A percentile compares a stretch with the other conserved stretches of the same genome.
phyloP scores from a whole-genome alignment of 2,113 vertebrate species.

The Bambusicola thoracicus region DNA sequence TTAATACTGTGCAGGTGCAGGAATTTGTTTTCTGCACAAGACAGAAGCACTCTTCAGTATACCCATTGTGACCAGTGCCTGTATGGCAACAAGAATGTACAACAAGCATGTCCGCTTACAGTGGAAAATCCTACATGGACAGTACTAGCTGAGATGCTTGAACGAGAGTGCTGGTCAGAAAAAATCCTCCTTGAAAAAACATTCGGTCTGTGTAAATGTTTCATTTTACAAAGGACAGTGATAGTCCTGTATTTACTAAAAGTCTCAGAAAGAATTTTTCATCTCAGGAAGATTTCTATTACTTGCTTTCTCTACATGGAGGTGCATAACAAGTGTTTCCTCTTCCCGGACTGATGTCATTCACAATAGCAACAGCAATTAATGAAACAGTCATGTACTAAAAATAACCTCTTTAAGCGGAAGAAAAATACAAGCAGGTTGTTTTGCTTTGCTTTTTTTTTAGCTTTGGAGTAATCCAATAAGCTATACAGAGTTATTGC shows the following conservation, averaged over 20 bases:
- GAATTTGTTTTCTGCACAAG: background rate
- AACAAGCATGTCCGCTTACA: background rate
- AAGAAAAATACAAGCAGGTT: background rate
- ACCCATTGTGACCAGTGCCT: background rate
- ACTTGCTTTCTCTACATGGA: background rate
- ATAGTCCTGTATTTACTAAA: background rate
- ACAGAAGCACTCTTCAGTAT: background rate
- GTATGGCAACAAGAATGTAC: accelerated
- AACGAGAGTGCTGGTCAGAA: background rate
- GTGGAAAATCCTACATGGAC: background rate
- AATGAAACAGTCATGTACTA: background rate
- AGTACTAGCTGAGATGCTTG: background rate
- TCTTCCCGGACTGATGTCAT: background rate
- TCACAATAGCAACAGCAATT: background rate
- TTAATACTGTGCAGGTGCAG: background rate
- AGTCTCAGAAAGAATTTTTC: background rate
- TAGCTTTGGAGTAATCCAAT: background rate
- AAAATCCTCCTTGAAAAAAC: background rate
- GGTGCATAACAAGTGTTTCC: background rate
- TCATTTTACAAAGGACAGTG: background rate
- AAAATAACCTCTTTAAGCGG: background rate
- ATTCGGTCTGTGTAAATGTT: background rate
- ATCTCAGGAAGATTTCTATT: background rate
- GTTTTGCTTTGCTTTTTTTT: background rate
- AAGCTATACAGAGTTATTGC: background rate